phyloP scores from a whole-genome alignment of 92 coral and sea anemone species.

The Metridium senile region DNA sequence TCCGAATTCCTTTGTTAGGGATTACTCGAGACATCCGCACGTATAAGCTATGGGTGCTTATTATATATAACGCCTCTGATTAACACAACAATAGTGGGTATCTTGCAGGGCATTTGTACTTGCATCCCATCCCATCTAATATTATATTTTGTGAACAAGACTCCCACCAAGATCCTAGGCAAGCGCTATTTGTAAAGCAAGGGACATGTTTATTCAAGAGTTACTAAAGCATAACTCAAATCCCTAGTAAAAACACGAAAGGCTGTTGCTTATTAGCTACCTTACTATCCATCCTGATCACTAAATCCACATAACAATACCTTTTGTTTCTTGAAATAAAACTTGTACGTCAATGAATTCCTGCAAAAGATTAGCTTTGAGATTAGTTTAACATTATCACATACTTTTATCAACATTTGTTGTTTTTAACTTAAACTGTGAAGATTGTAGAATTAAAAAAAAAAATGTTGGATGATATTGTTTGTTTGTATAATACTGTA shows the following conservation, averaged over 20 bases:
- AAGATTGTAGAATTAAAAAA: not conserved
- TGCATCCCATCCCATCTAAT: not conserved
- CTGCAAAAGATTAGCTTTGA: not conserved
- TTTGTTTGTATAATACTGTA: not conserved
- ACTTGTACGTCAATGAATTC: not conserved
- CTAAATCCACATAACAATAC: not conserved
- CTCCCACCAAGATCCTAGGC: conserved; percentile 7
- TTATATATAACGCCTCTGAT: not conserved
- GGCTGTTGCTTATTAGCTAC: not conserved
- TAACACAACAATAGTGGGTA: not conserved
- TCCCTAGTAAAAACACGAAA: not conserved
- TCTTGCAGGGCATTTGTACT: not conserved
- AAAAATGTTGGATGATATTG: too few species aligned
- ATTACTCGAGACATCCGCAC: not conserved
- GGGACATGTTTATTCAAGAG: conserved; percentile 1
- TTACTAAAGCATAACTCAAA: not conserved
- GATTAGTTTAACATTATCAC: not conserved
- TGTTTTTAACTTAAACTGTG: not conserved
- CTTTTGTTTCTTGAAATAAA: not conserved
- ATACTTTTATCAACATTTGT: not conserved
- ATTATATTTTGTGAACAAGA: not conserved
- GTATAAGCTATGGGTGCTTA: not conserved
- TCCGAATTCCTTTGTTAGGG: not conserved
- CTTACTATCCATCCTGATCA: not conserved
- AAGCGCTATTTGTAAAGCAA: not conserved